These are phyloP conservation scores for Gymnocheta viridis DNA, from an alignment of 2,888 invertebrate species.

Conservation along the genomic window DNA sequence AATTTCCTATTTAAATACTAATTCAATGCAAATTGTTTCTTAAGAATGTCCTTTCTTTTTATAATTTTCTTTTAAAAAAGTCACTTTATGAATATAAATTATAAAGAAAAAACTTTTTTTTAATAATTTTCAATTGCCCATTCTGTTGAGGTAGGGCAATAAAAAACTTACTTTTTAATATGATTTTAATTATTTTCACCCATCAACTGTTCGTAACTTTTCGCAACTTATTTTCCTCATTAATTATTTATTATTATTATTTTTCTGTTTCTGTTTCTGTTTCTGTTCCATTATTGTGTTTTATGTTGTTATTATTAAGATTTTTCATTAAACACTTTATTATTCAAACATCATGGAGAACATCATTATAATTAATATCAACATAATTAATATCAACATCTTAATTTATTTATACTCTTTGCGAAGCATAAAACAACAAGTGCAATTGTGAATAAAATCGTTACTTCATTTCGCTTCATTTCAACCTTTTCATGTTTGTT, in stretches of 20 bases:
- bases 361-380: background rate
- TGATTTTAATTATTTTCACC: background rate
- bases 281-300: conserved; percentile 7
- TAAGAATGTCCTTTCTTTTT: background rate
- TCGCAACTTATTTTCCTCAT: conserved; percentile 13
- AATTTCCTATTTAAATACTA: background rate
- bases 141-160: background rate
- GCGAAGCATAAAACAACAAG: background rate
- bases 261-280: background rate
- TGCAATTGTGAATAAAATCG: background rate
- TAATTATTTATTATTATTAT: background rate
- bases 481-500: background rate
- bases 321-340: no score
- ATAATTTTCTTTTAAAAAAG: background rate
- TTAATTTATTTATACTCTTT: conserved; percentile 2
- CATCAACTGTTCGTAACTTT: background rate
- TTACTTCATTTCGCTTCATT: background rate
- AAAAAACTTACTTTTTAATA: background rate
- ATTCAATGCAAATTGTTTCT: background rate
- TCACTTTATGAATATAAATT: background rate
- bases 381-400: background rate
- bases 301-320: conserved; percentile 19
- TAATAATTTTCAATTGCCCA: background rate
- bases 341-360: conserved; percentile 33
- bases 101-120: background rate